Evolutionary conservation across 2,888 invertebrate genomes (phyloP), one percentile per base, ranked within the genome.

Genomic region (Chaetoderma sp.): DNA sequence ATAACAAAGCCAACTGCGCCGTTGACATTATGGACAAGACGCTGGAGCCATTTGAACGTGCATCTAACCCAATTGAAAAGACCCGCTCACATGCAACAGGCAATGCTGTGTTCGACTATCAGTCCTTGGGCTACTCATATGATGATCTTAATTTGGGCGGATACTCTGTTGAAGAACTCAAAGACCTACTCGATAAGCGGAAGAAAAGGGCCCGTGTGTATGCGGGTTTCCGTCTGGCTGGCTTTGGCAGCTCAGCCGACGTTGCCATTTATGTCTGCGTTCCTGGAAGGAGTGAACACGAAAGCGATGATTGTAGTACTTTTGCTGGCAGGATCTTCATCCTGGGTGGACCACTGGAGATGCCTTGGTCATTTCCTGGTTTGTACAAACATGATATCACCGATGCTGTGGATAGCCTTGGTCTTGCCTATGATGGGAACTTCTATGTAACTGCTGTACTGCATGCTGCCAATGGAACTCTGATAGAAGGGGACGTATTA

Each of bases 251-350:
- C 6, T 71, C 71, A 18, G 71, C 67, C 23, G 63, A 71, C 44
- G 65, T 68, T 18, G 50, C 58, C 6, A 65, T 71, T 10, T 23
- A 63, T 60, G 67, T 68, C 4, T 55, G 45, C 21, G 16, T 45
- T 18, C 63, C 57, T 18, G 42, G 4, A 18, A 23, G 30, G 13
- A 58, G 58, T 8, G 28, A n/a, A 1, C 30, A 42, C 18, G 25
- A 25, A 1, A 42, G 44, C 4, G 47, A 42, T n/a, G 33, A 63
- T 42, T 72, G 72, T 39, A 65, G 65, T 33, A 27, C 28, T 30
- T 45, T 55, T n/a, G 70, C 72, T 2, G 72, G 72, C 8, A 62
- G 67, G 32, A 66, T 72, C 63, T 72, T 72, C 55, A 49, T 70
- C 50, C 62, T 72, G 36, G 72, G 72, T 2, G 72, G 72, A 2